Percentiles rank a stretch among this genome's conserved stretches.
phyloP scores from a whole-genome alignment of 92 coral and sea anemone species.

The Pocillopora meandrina region DNA sequence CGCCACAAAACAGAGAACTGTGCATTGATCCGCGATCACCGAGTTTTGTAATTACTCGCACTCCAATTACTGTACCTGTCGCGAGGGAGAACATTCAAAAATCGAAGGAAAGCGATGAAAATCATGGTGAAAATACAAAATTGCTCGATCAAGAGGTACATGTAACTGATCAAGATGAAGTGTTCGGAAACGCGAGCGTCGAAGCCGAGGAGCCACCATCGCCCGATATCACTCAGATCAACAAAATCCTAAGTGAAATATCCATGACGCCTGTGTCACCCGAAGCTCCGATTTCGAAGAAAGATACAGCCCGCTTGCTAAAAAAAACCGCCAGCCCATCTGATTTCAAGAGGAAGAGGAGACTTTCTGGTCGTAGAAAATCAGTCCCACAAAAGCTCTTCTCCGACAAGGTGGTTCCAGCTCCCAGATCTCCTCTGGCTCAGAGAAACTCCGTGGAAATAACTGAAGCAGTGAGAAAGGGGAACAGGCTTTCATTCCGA shows the following conservation, averaged over 20 bases:
- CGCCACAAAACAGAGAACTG: conserved; percentile 72
- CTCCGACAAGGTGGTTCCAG: conserved; percentile 69
- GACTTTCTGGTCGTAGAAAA: conserved; percentile 61
- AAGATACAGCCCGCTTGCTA: conserved; percentile 68
- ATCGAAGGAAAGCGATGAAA: conserved; percentile 12
- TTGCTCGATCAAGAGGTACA: conserved; percentile 8
- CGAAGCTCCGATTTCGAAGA: conserved; percentile 72
- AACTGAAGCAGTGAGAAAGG: conserved; percentile 52
- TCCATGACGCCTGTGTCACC: conserved; percentile 67
- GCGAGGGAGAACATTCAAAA: conserved; percentile 1
- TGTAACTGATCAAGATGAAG: conserved; percentile 26
- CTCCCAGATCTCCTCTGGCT: conserved; percentile 87
- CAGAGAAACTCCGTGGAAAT: conserved; percentile 73
- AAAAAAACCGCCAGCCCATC: conserved; percentile 80
- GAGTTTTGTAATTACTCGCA: conserved; percentile 66
- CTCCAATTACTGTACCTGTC: conserved; percentile 58
- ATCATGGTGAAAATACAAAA: conserved; percentile 32
- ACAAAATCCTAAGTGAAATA: conserved; percentile 30
- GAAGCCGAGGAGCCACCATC: conserved; percentile 36
- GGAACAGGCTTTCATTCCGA: conserved; percentile 57
- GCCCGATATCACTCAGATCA: conserved; percentile 24
- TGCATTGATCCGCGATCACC: conserved; percentile 94
- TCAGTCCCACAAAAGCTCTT: conserved; percentile 87
- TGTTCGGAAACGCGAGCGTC: conserved; percentile 18
- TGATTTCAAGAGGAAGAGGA: conserved; percentile 65